Evolutionary conservation across 2,888 invertebrate species (phyloP), one percentile per base, ranked within the genome.

Genomic region (Syrista parreyssii): DNA sequence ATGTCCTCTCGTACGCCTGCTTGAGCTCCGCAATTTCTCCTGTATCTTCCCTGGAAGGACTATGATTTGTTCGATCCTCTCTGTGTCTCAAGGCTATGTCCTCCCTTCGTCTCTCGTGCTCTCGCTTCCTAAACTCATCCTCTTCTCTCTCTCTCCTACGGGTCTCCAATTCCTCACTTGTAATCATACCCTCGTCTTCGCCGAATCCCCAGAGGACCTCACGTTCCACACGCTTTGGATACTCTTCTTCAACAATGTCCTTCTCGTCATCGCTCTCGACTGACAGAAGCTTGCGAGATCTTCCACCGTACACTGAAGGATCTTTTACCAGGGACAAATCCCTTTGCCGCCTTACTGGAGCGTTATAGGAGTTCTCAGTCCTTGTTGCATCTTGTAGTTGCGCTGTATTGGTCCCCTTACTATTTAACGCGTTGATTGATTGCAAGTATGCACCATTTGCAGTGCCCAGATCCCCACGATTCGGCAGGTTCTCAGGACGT

Each of bases 391-490:
- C 9, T 30, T 12, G 30, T 1, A 6, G n/a, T 32, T 12, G 30
- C 30, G 11, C 69, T 30, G 30, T 12, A 4, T n/a, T 69, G 31
- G 30, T n/a, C 11, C 4, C 69, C n/a, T 30, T 69, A 30, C 31
- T 31, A 12, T 30, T 12, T 12, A 69, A 11, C 15, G 30, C n/a
- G 69, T 31, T 32, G 11, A 69, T 23, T 15, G 69, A 69, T 6
- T 31, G 12, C 33, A 78, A 80, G 6, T 78, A 68, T 0, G 79
- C 79, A 68, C 69, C 34, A 75, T 32, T 76, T 31, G 34, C 73
- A 12, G 68, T 33, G 3, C 88, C 90, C 71, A 90, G 81, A 72
- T 90, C 90, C 4, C 90, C 90, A 1, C 90, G 85, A 36, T 84
- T 81, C 11, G 90, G 90, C 32, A 88, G 79, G 75, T 79, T 82